phyloP scores from a whole-genome alignment of 1,140 invertebrate genomes.

The Drosophila miranda region DNA sequence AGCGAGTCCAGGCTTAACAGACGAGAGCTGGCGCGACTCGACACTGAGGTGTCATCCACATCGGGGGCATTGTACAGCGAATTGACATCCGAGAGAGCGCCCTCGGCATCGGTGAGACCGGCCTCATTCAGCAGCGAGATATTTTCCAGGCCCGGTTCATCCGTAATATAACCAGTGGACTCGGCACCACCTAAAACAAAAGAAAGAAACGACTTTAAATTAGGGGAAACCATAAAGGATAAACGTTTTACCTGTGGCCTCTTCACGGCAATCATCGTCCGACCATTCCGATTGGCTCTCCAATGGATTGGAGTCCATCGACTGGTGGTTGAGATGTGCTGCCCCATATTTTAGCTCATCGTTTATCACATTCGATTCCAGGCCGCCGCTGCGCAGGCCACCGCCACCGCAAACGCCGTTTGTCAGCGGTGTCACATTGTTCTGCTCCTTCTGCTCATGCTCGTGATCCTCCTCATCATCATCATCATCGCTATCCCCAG shows the following conservation, averaged over 20 bases:
- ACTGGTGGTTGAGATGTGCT: constrained; percentile 80
- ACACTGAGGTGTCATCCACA: constrained; percentile 89
- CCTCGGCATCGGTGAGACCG: constrained; percentile 93
- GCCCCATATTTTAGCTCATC: constrained; percentile 82
- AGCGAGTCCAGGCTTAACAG: constrained; percentile 90
- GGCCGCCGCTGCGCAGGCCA: constrained; percentile 31
- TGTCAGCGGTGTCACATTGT: constrained; percentile 32
- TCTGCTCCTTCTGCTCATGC: constrained; percentile 35
- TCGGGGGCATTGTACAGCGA: constrained; percentile 91
- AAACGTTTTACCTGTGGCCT: constrained; percentile 71
- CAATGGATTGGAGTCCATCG: constrained; percentile 81
- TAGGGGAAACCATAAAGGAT: not conserved
- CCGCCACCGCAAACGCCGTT: constrained; percentile 22
- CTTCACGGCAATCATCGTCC: constrained; percentile 84
- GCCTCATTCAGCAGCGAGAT: constrained; percentile 92
- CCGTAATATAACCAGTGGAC: constrained; percentile 91
- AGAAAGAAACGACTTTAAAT: not conserved
- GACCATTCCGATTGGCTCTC: constrained; percentile 92
- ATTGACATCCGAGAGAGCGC: constrained; percentile 92
- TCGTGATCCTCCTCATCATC: constrained; percentile 30
- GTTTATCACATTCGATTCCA: constrained; percentile 82
- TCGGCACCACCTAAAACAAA: constrained; percentile 84
- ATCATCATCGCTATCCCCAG: constrained; percentile 5
- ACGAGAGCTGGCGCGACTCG: constrained; percentile 90
- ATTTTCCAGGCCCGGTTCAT: constrained; percentile 92